Percentiles rank a stretch among this genome's conserved stretches.
phyloP scores from a whole-genome alignment of 1,140 invertebrate genomes.

The Pogonognathellus flavescens region DNA sequence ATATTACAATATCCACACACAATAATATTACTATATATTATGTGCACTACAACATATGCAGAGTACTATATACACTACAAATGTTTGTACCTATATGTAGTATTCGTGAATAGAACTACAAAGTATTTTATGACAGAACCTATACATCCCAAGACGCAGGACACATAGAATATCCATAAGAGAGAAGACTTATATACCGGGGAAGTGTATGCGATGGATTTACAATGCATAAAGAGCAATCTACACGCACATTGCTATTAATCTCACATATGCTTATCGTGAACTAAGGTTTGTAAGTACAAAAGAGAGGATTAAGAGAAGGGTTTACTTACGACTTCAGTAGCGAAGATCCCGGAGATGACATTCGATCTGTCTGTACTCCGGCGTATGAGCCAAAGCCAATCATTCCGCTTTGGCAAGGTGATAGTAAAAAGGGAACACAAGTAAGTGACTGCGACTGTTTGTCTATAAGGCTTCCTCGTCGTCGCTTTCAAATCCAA shows the following conservation, averaged over 20 bases:
- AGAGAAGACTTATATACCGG: too few species aligned
- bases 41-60: too few species aligned
- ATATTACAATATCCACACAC: too few species aligned
- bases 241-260: background rate
- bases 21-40: too few species aligned
- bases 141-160: too few species aligned
- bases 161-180: too few species aligned
- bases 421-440: background rate
- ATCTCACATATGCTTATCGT: background rate
- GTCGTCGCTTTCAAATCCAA: background rate
- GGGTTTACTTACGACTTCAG: slow-evolving; percentile 1
- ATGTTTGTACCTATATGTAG: too few species aligned
- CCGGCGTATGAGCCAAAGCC: background rate
- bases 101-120: too few species aligned
- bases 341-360: background rate
- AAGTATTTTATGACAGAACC: too few species aligned
- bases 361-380: slow-evolving; percentile 4
- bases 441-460: background rate
- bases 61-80: too few species aligned
- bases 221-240: background rate
- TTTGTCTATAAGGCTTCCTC: slow-evolving; percentile 7
- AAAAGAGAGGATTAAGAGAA: slow-evolving; percentile 10
- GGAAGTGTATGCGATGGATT: too few species aligned
- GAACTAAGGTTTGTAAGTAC: too few species aligned
- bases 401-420: background rate